Base-by-base conservation (phyloP, 2,113 vertebrate species). In the Lonchura striata region DNA sequence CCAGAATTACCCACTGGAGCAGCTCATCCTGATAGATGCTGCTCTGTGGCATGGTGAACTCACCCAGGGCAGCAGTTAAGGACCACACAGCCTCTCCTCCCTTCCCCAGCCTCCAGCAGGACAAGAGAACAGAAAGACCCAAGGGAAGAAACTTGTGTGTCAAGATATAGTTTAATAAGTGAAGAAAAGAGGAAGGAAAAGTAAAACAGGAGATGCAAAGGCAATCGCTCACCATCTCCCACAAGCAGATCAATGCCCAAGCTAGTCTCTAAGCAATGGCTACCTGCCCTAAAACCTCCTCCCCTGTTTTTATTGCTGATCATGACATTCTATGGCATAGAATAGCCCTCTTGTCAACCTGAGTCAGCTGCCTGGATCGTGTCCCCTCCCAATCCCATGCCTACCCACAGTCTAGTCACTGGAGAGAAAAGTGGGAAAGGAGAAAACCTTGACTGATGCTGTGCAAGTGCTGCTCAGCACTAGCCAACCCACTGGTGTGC, bases 201-300 rank as follows among this genome's bases (percentile, higher is more conserved):
- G 11, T 33, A 31, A 76, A 88, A 64, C 6, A 70, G n/a, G 39
- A 27, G 52, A 87, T 39, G 23, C 28, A 75, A 77, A 69, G 41
- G 46, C 50, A 86, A 59, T 37, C 22, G 28, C 46, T 70, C 3
- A 1, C 28, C 47, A 53, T 35, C 25, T 93, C 37, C n/a, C 37
- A 66, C 21, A 44, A 50, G 41, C 0, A 75, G 39, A 70, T 10
- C 0, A 0, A 61, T 47, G 35, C 5, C 28, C 47, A 75, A 74
- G 15, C 18, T 27, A 50, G 14, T 33, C 69, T 78, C 30, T 21
- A 78, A 66, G 18, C 33, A 75, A 71, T 14, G 7, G 35, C 8
- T 23, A 75, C 23, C 23, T 78, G 30, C n/a, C 28, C 7, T 16
- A 39, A 53, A 74, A 53, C 20, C 23, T 63, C 17, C 18, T 49